Conservation (phyloP, 53 echinoderm and acorn worm species). For the Pentamera pediparva region DNA sequence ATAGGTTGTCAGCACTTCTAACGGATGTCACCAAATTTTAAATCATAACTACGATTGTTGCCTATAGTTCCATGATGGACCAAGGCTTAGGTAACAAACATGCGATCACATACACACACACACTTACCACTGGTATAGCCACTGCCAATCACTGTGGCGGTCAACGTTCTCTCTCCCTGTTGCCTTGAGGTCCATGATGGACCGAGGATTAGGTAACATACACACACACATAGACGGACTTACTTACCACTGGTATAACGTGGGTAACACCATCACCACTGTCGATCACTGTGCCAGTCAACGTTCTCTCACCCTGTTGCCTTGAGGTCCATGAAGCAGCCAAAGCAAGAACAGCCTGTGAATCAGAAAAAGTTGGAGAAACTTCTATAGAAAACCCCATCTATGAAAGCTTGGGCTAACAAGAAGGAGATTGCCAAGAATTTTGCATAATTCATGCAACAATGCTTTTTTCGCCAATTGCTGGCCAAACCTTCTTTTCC, state of each 20-base stretch:
- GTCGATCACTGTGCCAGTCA: constrained; percentile 95
- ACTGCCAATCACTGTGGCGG: constrained; percentile 92
- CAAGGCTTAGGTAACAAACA: no score
- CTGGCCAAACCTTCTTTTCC: no score
- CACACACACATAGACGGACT: neutral
- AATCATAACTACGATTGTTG: no score
- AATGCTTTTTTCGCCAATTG: no score
- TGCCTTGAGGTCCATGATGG: no score
- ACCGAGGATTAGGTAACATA: no score
- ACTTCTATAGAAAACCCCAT: no score
- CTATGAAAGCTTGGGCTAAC: neutral
- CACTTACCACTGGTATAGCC: constrained; percentile 97
- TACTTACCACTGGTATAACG: constrained; percentile 95
- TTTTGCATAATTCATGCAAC: no score
- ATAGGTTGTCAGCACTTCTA: no score
- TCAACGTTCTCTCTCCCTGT: constrained; percentile 48
- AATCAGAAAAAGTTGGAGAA: neutral
- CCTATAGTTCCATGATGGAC: no score
- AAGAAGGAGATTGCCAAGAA: no score
- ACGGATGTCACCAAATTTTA: no score
- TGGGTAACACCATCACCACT: constrained; percentile 99
- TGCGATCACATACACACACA: neutral
- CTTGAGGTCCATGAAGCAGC: constrained; percentile 98
- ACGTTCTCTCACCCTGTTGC: constrained; percentile 82
- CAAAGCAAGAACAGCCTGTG: constrained; percentile 88